Evolutionary conservation across 2,797 vertebrate genomes (phyloP), one percentile per base, ranked within the genome.

Genomic region (Allobates femoralis): DNA sequence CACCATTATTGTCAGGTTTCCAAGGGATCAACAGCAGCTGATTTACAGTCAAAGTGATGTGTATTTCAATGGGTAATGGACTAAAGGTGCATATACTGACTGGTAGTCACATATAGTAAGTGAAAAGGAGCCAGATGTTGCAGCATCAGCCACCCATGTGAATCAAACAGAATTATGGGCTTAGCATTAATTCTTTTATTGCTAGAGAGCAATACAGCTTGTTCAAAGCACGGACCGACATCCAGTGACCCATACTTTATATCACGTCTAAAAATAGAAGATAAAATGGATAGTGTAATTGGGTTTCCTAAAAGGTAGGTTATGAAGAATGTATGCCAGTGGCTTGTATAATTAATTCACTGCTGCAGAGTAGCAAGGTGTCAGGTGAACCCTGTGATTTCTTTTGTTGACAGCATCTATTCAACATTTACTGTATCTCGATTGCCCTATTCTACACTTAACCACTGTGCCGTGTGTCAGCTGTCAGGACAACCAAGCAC

Each of bases 161-260:
- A 83, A 74, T 83, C 69, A 53, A 1, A n/a, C 53, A 41, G 67
- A 73, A 53, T 34, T 71, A 73, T 71, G 51, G 80, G 4, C 73
- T 60, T 83, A 73, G 53, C 32, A 23, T 55, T 83, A 74, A 73
- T 74, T 53, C 55, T 32, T 83, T 83, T 71, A 60, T 75, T 74
- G 81, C 67, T 74, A 50, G 69, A 75, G 69, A 83, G 81, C 55
- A 60, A 41, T 73, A 67, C 67, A 46, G 53, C 55, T 58, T 50
- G 28, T 30, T 60, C 53, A 21, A 28, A 46, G 81, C 32, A 74
- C n/a, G 23, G 69, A 12, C 55, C 75, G 81, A 75, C 81, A 83
- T 37, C 34, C 30, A 8, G 50, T 53, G 75, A 77, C 37, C 69
- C 69, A 16, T 50, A 74, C 41, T 74, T 74, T 74, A 74, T 50